Base-by-base conservation (phyloP, 2,113 vertebrate species). In the Eretmochelys imbricata region DNA sequence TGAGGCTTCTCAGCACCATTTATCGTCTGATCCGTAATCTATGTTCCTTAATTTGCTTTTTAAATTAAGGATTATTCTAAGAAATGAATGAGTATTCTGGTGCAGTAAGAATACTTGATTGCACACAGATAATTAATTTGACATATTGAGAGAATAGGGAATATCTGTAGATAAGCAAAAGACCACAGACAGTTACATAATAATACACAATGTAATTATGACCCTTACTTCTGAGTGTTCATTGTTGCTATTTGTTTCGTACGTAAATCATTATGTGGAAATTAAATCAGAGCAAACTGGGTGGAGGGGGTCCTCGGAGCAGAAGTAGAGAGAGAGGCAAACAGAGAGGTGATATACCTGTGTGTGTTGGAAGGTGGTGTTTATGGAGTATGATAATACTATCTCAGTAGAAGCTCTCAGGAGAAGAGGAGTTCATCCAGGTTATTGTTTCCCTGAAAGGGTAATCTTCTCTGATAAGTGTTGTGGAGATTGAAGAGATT, bases 361-460 rank as follows among this genome's bases (percentile, higher is more conserved):
- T 88, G 24, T 6, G 91, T 6, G 92, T 20, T 53, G 10, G 65
- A 75, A 42, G 82, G n/a, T 85, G 31, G 2, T 82, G 11, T 69
- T 96, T 94, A 59, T 93, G 62, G 54, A 38, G 42, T 76, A 9
- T 82, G 80, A 72, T 97, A 88, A 75, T 80, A 7, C 65, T 91
- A 1, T 92, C 25, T 92, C 62, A 42, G 16, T 54, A 83, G 84
- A 65, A 81, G 31, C 11, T 91, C 69, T 17, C 17, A 55, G 72
- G 78, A 87, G 82, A 90, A 84, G 10, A 75, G 75, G 65, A 94
- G 91, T 94, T 95, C 31, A 62, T 85, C 48, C 25, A 53, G 31
- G 27, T 92, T 97, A 69, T 92, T 95, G 86, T 96, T 96, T 97
- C 48, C 81, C n/a, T 90, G 76, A 90, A 84, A 85, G 51, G 49